Conservation (phyloP, 2,888 invertebrate species). For the Drepanosiphum platanoidis region DNA sequence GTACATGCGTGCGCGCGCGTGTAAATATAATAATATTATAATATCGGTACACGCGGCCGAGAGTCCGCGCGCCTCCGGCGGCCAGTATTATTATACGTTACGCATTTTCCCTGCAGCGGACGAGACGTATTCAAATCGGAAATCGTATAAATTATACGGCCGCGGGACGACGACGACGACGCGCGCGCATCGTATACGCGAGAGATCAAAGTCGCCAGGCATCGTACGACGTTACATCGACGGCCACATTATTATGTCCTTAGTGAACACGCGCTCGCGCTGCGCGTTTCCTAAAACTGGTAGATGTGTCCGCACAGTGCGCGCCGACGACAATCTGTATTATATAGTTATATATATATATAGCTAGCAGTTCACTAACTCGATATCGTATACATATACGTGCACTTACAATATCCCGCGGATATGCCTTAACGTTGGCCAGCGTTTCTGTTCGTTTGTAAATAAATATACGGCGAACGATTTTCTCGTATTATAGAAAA, state of each 20-base stretch:
- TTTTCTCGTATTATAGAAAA: not conserved
- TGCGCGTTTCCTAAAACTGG: not conserved
- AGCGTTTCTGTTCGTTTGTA: not conserved
- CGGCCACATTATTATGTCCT: not conserved
- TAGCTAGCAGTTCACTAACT: not conserved
- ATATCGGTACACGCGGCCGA: not conserved
- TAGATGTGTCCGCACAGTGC: not conserved
- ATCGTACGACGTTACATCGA: no score
- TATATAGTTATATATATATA: not conserved
- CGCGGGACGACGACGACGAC: not conserved
- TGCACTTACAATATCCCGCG: no score
- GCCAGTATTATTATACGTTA: not conserved
- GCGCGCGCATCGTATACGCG: not conserved
- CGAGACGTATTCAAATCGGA: not conserved
- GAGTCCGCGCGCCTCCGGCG: not conserved
- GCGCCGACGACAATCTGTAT: not conserved
- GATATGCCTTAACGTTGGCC: no score
- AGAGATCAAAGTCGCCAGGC: not conserved
- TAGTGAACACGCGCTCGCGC: not conserved
- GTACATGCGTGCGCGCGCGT: no score
- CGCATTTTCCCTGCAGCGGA: not conserved
- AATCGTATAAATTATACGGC: not conserved
- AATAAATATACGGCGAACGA: not conserved
- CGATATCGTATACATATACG: not conserved
- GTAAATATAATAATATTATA: no score